Base-by-base conservation (phyloP, 2,113 vertebrate genomes). In the Brachirus orientalis region DNA sequence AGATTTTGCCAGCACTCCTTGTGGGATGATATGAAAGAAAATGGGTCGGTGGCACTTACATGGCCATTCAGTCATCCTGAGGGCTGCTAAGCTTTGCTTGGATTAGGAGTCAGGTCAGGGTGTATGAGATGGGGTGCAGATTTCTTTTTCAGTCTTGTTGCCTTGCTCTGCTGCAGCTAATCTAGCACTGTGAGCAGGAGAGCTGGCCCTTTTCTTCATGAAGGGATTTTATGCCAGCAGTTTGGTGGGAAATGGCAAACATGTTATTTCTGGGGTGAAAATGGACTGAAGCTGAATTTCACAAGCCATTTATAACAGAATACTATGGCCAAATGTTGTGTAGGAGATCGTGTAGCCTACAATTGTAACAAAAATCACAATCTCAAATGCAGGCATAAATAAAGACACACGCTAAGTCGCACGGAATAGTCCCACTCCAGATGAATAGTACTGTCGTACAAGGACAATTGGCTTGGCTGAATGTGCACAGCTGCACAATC, bases 31-130 rank as follows among this genome's bases (percentile, higher is more conserved):
- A 57, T 55, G 63, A 41, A 47, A 77, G 74, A 66, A 79, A 87
- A 75, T 43, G 62, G 84, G 77, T 83, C 62, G 59, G 56, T n/a
- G 52, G 40, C 55, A 38, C 66, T 85, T 75, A 77, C 63, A 68
- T 73, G 52, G 63, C 69, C 19, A 1, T 33, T 44, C 61, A 56
- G 51, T 20, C 63, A n/a, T 70, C 78, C 69, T 58, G 20, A 60
- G 75, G 86, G 64, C 14, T 61, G 28, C 55, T 36, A 57, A 68
- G 64, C 38, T 40, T 67, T 28, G 7, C 54, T 71, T 60, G 71
- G 9, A 74, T 63, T 43, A 76, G 58, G 50, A 74, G 72, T 51
- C 2, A 43, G 28, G 82, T 77, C 61, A 61, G 65, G 41, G 8
- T 75, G 60, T 43, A 28, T 22, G 55, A 67, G 45, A 17, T 1